Conservation (phyloP, 2,797 vertebrate species). For the Poecilia gillii region DNA sequence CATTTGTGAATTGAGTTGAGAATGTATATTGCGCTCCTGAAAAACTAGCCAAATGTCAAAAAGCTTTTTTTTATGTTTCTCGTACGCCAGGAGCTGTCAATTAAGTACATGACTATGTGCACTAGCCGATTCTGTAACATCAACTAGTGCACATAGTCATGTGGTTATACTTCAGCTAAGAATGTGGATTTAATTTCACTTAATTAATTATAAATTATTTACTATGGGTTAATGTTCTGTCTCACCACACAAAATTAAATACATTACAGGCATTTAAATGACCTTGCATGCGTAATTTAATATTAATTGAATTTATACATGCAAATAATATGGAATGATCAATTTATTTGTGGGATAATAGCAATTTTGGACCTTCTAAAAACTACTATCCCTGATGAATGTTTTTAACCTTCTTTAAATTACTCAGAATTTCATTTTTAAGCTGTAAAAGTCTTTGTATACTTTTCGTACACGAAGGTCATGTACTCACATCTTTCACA, state of each 20-base stretch:
- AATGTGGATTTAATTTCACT: background rate
- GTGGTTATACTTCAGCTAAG: background rate
- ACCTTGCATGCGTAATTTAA: background rate
- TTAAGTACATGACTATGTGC: background rate
- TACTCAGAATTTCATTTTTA: background rate
- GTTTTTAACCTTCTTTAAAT: background rate
- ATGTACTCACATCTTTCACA: constrained; percentile 7
- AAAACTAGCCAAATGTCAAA: too few relatives aligned
- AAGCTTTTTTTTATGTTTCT: too few relatives aligned
- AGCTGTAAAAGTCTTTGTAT: background rate
- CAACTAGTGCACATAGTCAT: too few relatives aligned
- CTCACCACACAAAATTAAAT: background rate
- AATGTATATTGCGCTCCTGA: too few relatives aligned
- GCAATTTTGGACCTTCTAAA: background rate
- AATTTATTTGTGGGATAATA: too few relatives aligned
- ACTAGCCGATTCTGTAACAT: too few relatives aligned
- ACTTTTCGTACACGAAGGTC: background rate
- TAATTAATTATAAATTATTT: background rate
- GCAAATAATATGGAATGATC: background rate
- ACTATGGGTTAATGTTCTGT: background rate
- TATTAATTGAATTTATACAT: background rate
- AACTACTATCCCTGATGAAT: background rate
- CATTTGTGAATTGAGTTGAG: too few relatives aligned
- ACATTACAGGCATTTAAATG: background rate
- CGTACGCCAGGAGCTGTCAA: background rate